These are phyloP conservation scores for Pseudorhombus dupliciocellatus DNA, from an alignment of 2,113 vertebrate species.

Conservation along the genomic window DNA sequence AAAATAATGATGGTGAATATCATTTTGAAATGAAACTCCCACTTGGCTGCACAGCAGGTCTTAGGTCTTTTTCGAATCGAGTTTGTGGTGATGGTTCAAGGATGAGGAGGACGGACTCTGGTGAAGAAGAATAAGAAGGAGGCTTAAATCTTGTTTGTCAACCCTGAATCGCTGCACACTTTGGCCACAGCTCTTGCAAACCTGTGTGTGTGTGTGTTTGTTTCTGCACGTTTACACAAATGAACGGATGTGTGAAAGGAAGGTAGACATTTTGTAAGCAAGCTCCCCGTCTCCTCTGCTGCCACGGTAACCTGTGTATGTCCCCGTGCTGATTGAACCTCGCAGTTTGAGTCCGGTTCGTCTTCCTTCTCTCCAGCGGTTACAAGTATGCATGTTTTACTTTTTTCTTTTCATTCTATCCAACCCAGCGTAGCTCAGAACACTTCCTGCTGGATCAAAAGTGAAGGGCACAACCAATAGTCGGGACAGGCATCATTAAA, in stretches of 20 bases:
- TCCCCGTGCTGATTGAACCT: slow-evolving; percentile 24
- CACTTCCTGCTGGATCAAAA: slow-evolving; percentile 16
- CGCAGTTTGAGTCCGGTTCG: slow-evolving; percentile 3
- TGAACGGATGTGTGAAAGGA: slow-evolving; percentile 4
- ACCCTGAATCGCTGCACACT: slow-evolving; percentile 8
- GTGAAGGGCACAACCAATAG: slow-evolving; percentile 33
- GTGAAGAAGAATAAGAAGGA: slow-evolving; percentile 43
- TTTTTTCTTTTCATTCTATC: not conserved
- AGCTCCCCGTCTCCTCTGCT: slow-evolving; percentile 1
- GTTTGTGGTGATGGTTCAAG: slow-evolving; percentile 3
- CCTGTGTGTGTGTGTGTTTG: slow-evolving; percentile 23
- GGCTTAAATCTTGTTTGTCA: slow-evolving; percentile 3
- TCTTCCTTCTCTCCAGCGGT: slow-evolving; percentile 22
- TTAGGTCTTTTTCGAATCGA: slow-evolving; percentile 14
- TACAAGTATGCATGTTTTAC: slow-evolving; percentile 22
- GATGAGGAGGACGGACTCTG: slow-evolving; percentile 45
- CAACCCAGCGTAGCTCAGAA: slow-evolving; percentile 6
- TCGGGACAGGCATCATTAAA: slow-evolving; percentile 22
- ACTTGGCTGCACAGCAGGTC: slow-evolving; percentile 6
- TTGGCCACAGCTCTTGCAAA: slow-evolving; percentile 32
- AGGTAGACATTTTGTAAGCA: slow-evolving; percentile 6
- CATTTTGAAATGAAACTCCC: slow-evolving; percentile 30
- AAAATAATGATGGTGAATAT: not conserved
- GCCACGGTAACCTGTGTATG: slow-evolving; percentile 16
- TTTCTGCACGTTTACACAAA: slow-evolving; percentile 24